Evolutionary conservation across 2,888 invertebrate species (phyloP).

Genomic region (Troides oblongomaculatus): DNA sequence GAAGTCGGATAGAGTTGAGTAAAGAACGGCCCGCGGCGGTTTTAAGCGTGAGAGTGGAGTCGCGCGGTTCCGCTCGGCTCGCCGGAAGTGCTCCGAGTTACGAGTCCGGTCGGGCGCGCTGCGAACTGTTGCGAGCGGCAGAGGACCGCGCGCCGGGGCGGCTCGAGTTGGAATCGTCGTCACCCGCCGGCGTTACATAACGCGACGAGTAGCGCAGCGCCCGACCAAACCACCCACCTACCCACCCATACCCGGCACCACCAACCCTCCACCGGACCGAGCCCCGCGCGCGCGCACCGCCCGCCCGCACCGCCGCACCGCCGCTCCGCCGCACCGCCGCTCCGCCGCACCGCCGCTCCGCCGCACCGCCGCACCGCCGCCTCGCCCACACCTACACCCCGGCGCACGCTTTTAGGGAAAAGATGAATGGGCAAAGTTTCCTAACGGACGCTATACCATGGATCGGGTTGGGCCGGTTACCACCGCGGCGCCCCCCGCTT

Average conservation of each 20-base stretch:
- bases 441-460: slow-evolving; percentile 71
- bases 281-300: slow-evolving; percentile 45
- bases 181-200: slow-evolving; percentile 63
- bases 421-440: slow-evolving; percentile 78
- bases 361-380: too few species aligned
- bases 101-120: slow-evolving; percentile 35
- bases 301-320: slow-evolving; percentile 46
- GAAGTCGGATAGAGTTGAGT: slow-evolving; percentile 37
- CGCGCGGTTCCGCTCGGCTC: slow-evolving; percentile 12
- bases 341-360: too few species aligned
- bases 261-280: too few species aligned
- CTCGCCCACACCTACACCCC: too few species aligned
- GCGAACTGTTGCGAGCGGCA: slow-evolving; percentile 39
- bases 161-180: slow-evolving; percentile 56
- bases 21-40: slow-evolving; percentile 34
- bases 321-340: too few species aligned
- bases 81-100: slow-evolving; percentile 28
- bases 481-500: slow-evolving; percentile 57
- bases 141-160: slow-evolving; percentile 56
- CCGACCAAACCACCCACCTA: slow-evolving; percentile 42
- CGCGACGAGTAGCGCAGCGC: slow-evolving; percentile 64
- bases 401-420: slow-evolving; percentile 62
- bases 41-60: slow-evolving; percentile 34
- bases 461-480: slow-evolving; percentile 56
- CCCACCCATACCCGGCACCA: slow-evolving; percentile 42